Evolutionary conservation across 2,113 vertebrate genomes (phyloP).

Genomic region (Scopus umbretta): DNA sequence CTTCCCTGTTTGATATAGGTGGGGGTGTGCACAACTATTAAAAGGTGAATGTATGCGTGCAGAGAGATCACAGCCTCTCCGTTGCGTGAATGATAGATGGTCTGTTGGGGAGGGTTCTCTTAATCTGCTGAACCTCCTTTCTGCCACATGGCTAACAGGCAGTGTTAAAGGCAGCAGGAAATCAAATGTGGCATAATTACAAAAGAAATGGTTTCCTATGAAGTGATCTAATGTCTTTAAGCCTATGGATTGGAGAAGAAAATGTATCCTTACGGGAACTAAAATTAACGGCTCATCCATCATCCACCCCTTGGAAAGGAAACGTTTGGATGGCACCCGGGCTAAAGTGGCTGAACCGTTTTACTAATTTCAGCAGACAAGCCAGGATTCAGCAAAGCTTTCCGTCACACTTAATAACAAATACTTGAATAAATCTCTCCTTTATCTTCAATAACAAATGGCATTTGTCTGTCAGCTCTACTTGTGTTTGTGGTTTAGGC

Average conservation of each 20-base stretch:
- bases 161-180: slow-evolving; percentile 13
- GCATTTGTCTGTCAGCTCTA: background rate
- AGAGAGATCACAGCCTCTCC: background rate
- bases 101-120: background rate
- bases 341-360: background rate
- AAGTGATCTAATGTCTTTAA: slow-evolving; percentile 36
- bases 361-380: background rate
- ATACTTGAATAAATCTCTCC: background rate
- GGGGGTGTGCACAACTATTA: background rate
- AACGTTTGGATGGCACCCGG: background rate
- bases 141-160: background rate
- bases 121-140: background rate
- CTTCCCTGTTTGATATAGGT: background rate
- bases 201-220: slow-evolving; percentile 23
- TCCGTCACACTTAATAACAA: background rate
- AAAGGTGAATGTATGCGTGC: background rate
- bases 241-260: background rate
- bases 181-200: slow-evolving; percentile 27
- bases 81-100: background rate
- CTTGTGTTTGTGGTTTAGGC: background rate
- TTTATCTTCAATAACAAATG: background rate
- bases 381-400: background rate
- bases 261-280: slow-evolving; percentile 16
- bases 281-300: slow-evolving; percentile 35
- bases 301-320: background rate